These are phyloP conservation scores for Hydropsyche betteni DNA, from an alignment of 2,888 invertebrate genomes.

Conservation along the genomic window DNA sequence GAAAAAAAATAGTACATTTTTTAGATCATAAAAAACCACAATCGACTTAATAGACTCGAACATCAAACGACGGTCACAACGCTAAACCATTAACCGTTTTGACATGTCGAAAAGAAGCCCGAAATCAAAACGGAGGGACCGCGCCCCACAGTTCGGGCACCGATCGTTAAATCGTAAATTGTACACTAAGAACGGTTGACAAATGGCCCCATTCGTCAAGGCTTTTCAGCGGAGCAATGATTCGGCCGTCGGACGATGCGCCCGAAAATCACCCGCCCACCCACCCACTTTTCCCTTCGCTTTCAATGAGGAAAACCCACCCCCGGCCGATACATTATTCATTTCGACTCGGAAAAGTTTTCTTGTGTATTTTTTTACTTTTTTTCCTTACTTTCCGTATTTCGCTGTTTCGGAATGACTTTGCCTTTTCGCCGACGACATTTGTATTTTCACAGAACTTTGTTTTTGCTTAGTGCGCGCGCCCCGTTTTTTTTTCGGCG, in stretches of 20 bases:
- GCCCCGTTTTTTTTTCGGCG: not conserved
- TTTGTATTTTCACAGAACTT: constrained; percentile 48
- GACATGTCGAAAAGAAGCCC: no score
- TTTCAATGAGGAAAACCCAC: not conserved
- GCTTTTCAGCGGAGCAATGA: constrained; percentile 48
- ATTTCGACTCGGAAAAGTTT: constrained; percentile 51
- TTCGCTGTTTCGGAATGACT: constrained; percentile 46
- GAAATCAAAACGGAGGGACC: no score
- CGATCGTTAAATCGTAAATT: constrained; percentile 48
- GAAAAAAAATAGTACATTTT: no score
- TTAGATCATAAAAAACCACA: no score
- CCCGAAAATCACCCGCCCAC: constrained; percentile 43
- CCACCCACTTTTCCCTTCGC: constrained; percentile 23
- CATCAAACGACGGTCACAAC: no score
- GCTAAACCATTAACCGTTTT: no score
- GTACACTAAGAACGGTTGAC: constrained; percentile 47
- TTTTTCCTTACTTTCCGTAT: not conserved
- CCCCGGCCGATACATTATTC: constrained; percentile 48
- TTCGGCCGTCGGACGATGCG: constrained; percentile 43
- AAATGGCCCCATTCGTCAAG: constrained; percentile 49
- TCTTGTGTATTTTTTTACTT: constrained; percentile 7
- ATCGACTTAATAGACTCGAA: no score
- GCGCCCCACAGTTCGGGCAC: constrained; percentile 8
- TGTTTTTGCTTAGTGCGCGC: constrained; percentile 44
- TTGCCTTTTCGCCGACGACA: constrained; percentile 46